These are phyloP conservation scores for Oxystoma pomonae DNA, from an alignment of 2,888 invertebrate genomes.

Conservation along the genomic window DNA sequence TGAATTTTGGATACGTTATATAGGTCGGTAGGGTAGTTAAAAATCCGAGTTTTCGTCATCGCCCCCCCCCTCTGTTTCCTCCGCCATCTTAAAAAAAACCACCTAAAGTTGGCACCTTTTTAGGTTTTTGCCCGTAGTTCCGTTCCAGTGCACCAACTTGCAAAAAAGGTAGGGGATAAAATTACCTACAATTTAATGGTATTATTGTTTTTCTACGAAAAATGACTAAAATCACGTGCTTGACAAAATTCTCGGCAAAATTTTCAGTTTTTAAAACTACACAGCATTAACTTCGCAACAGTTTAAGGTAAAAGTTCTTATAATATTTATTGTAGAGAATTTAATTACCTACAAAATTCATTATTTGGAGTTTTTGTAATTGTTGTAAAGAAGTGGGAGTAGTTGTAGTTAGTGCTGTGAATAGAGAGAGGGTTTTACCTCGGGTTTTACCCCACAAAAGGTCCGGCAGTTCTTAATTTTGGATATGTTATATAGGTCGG, in stretches of 20 bases:
- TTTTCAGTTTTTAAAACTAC: background rate
- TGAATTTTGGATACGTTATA: background rate
- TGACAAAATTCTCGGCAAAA: too few relatives aligned
- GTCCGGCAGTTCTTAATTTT: too few relatives aligned
- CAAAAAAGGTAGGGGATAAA: background rate
- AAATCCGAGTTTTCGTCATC: background rate
- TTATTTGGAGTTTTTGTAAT: background rate
- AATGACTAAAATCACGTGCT: background rate
- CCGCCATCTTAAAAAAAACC: background rate
- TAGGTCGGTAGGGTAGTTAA: background rate
- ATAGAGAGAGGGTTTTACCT: too few relatives aligned
- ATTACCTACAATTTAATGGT: background rate
- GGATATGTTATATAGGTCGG: too few relatives aligned
- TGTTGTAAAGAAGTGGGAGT: background rate
- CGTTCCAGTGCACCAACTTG: background rate
- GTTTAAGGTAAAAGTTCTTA: background rate
- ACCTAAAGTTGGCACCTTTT: background rate
- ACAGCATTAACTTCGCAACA: background rate
- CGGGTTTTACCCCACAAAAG: too few relatives aligned
- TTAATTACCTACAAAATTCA: background rate
- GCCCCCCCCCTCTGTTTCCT: background rate
- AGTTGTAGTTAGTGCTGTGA: too few relatives aligned
- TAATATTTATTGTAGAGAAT: background rate
- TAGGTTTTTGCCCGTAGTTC: background rate
- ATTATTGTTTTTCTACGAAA: background rate